Base-by-base conservation (phyloP, 2,888 invertebrate species). In the Empis stercorea region DNA sequence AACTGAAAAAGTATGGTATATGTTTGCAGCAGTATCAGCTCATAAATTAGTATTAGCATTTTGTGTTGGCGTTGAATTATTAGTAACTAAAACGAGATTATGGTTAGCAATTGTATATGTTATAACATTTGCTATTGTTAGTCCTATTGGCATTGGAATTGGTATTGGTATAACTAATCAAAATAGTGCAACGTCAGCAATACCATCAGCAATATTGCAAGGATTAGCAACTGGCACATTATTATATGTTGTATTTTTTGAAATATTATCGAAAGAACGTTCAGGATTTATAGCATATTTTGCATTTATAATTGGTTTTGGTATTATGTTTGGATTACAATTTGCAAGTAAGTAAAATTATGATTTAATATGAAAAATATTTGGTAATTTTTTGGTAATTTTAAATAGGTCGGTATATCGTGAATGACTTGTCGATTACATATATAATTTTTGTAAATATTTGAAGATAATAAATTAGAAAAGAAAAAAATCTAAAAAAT, bases 221-320 rank as follows among this genome's bases (percentile, higher is more conserved):
- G 93, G 92, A 4, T 70, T 95, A 49, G 94, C 95, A 0, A 83
- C 87, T 41, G 96, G 95, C 13, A 95, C 95, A 0, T 77, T 96
- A 39, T 71, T 96, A 4, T 96, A 94, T 71, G 91, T 96, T 14
- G 92, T 94, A n/a, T 94, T 94, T 73, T 94, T 95, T 67, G 95
- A 96, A 71, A 87, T 95, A 46, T 76, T 95, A 58, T 78, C 79
- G 10, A 70, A 69, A 45, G 62, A 61, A 47, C 62, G 63, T 44
- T 59, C 60, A 13, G 86, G 86, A 7, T 67, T 87, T 17, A 59
- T 75, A 23, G 81, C 84, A 53, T 84, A 76, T 62, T 46, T 76
- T 1, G 75, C 84, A 2, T 77, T 86, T 30, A 57, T 85, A 6
- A 50, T 78, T 20, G 87, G 87, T 47, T 87, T 85, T 63, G 60